These are phyloP conservation scores for Belgica antarctica DNA, from an alignment of 2,888 invertebrate species.

Conservation along the genomic window DNA sequence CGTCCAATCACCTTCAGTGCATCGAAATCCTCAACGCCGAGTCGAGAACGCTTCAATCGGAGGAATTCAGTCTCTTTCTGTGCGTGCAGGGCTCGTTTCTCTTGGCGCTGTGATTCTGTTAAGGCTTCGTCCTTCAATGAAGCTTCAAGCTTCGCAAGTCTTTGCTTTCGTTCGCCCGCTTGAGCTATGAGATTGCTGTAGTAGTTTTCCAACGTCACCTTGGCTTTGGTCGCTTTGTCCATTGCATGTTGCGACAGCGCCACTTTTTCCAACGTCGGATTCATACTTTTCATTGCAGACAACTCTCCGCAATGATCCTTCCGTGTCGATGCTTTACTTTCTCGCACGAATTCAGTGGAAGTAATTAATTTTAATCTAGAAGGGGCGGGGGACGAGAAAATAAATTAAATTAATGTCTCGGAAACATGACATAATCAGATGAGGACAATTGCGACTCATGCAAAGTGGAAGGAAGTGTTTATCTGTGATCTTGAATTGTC, in stretches of 20 bases:
- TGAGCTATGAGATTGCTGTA: constrained; percentile 98
- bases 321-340: no score
- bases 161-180: constrained; percentile 95
- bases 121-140: constrained; percentile 93
- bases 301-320: no score
- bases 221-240: constrained; percentile 98
- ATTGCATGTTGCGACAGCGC: constrained; percentile 93
- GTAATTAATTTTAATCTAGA: background rate
- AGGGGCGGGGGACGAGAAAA: no score
- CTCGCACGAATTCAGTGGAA: background rate
- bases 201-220: constrained; percentile 98
- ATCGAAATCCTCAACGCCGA: constrained; percentile 98
- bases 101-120: constrained; percentile 90
- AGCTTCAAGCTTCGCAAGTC: constrained; percentile 91
- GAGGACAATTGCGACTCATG: background rate
- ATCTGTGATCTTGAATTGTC: background rate
- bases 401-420: background rate
- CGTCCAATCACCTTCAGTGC: constrained; percentile 95
- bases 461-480: background rate
- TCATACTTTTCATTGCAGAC: constrained; percentile 57
- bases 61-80: constrained; percentile 89
- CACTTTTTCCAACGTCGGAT: constrained; percentile 67
- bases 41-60: constrained; percentile 87
- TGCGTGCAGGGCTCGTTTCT: constrained; percentile 58
- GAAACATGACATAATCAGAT: no score